phyloP scores from a whole-genome alignment of 2,888 invertebrate species.

The Acrobasis suavella region DNA sequence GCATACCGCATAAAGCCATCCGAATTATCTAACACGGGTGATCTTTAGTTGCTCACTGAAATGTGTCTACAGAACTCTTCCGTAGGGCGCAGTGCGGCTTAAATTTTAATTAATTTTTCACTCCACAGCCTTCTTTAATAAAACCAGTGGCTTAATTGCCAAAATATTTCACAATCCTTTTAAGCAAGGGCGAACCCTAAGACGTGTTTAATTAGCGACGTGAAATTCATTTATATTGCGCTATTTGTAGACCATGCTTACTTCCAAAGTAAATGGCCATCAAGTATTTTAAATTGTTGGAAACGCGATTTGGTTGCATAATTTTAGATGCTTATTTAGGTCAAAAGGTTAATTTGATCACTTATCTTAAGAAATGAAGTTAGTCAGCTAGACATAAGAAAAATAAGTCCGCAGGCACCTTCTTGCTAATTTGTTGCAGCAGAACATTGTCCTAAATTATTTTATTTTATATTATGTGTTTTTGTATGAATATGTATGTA shows the following conservation, averaged over 20 bases:
- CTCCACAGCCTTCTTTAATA: conserved; percentile 70
- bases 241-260: conserved; percentile 36
- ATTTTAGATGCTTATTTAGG: background rate
- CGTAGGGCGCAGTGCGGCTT: conserved; percentile 65
- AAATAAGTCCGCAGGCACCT: too few species aligned
- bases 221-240: conserved; percentile 47
- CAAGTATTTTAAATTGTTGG: conserved; percentile 25
- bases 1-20: conserved; percentile 64
- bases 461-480: too few species aligned
- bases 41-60: conserved; percentile 77
- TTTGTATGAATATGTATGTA: too few species aligned
- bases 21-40: conserved; percentile 71
- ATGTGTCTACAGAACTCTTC: conserved; percentile 62
- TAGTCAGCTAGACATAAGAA: background rate
- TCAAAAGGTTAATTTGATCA: background rate
- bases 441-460: too few species aligned
- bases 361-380: background rate
- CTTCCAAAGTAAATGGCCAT: conserved; percentile 13
- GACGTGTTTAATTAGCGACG: conserved; percentile 64
- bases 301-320: conserved; percentile 16
- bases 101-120: conserved; percentile 80
- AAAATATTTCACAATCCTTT: conserved; percentile 70
- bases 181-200: conserved; percentile 51
- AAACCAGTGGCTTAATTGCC: conserved; percentile 66
- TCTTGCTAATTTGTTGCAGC: too few species aligned